Percentiles rank a stretch among this genome's conserved stretches.
Conservation (phyloP, 2,797 vertebrate species). For the Atherinosoma microstoma region DNA sequence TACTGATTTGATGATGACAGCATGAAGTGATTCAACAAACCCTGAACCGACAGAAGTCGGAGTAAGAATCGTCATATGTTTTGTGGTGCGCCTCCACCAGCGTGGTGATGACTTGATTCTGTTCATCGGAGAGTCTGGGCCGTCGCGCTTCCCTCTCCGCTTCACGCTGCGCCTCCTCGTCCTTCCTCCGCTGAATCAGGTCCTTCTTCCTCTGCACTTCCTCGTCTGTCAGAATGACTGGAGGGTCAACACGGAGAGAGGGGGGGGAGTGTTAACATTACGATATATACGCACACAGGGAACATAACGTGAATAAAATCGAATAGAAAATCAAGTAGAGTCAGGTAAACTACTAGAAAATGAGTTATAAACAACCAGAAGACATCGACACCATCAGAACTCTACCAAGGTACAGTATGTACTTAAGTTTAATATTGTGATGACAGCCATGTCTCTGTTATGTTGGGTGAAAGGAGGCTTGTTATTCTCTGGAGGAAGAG, state of each 20-base stretch:
- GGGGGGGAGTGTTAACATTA: slow-evolving; percentile 5
- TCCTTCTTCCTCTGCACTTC: slow-evolving; percentile 98
- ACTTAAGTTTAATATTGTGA: slow-evolving; percentile 46
- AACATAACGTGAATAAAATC: slow-evolving; percentile 14
- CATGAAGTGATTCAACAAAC: slow-evolving; percentile 69
- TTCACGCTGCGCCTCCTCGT: slow-evolving; percentile 92
- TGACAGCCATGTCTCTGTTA: slow-evolving; percentile 58
- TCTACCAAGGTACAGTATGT: slow-evolving; percentile 18
- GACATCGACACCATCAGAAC: slow-evolving; percentile 8
- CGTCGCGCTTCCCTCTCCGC: slow-evolving; percentile 88
- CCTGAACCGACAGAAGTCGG: slow-evolving; percentile 93
- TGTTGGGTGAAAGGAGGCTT: slow-evolving; percentile 48
- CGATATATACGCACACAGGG: neutral
- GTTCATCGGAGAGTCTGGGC: slow-evolving; percentile 91
- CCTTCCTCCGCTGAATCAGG: slow-evolving; percentile 94
- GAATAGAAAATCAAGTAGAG: neutral
- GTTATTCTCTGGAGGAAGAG: slow-evolving; percentile 76
- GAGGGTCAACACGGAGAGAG: slow-evolving; percentile 13
- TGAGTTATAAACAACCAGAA: slow-evolving; percentile 10
- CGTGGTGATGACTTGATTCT: slow-evolving; percentile 87
- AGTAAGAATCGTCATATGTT: slow-evolving; percentile 94
- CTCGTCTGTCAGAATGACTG: slow-evolving; percentile 97
- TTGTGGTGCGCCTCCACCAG: slow-evolving; percentile 95
- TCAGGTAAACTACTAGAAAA: neutral
- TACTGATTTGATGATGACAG: neutral